phyloP scores from a whole-genome alignment of 2,113 vertebrate genomes.

The Mustelus asterias region DNA sequence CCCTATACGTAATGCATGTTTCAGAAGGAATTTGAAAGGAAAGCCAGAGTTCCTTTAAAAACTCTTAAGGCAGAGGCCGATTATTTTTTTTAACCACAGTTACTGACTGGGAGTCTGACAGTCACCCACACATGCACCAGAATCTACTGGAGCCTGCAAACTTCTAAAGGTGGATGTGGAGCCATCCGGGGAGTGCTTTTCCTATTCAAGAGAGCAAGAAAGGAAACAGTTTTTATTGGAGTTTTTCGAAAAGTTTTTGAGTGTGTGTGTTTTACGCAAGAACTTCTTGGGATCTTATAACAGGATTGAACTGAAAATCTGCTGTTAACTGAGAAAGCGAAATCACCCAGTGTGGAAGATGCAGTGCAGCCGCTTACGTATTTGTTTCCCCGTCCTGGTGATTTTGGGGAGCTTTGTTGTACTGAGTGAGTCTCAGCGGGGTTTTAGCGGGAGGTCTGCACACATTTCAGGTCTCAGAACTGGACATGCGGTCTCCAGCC shows the following conservation, averaged over 20 bases:
- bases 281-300: background rate
- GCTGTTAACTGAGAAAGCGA: background rate
- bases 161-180: background rate
- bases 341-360: background rate
- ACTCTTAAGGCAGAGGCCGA: background rate
- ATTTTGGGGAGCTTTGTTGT: background rate
- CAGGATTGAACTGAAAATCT: background rate
- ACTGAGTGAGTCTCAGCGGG: background rate
- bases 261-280: background rate
- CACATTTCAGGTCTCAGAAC: background rate
- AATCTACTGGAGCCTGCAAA: background rate
- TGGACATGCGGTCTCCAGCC: background rate
- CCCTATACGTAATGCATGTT: background rate
- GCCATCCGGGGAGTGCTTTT: background rate
- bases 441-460: background rate
- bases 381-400: background rate
- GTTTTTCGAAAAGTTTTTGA: background rate
- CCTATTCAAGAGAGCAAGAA: background rate
- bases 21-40: conserved; percentile 6
- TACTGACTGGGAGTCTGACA: background rate
- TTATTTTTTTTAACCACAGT: background rate
- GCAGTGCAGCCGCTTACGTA: background rate
- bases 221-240: background rate
- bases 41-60: background rate
- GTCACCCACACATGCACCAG: conserved; percentile 19